Base-by-base conservation (phyloP, 2,797 vertebrate genomes). In the Menidia menidia region DNA sequence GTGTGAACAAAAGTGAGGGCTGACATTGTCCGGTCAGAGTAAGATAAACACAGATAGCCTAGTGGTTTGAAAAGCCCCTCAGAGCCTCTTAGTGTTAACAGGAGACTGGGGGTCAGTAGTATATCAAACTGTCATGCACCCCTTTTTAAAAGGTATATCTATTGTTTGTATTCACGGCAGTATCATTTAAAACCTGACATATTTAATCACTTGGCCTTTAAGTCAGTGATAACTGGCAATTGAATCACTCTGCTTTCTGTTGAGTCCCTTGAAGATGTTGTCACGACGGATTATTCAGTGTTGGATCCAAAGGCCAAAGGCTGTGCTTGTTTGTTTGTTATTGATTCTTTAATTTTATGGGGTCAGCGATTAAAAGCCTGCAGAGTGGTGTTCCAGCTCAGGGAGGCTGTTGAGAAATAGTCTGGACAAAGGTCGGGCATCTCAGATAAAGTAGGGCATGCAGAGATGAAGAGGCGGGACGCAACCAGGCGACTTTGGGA, bases 241-340 rank as follows among this genome's bases (percentile, higher is more conserved):
- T 4, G 32, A 61, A 35, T 52, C 12, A 16, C 6, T 35, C 4
- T 58, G 13, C 54, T 41, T 39, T 18, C 25, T 56, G 18, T 13
- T 25, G 32, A 14, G 41, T 8, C 63, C 11, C 33, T 30, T 71
- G 14, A 39, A 39, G 50, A 4, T 13, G 45, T 35, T 19, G 53
- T 18, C 30, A 9, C 2, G 14, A 45, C 25, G 35, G 42, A 10
- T 57, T 9, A 50, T 43, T 39, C 31, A 48, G 54, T 60, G 41
- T 62, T 71, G 68, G 69, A 77, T 74, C 69, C 71, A 87, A 81
- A 84, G 87, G 58, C 56, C 77, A 80, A 87, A 83, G 68, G 55
- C 32, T 42, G 50, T 18, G 48, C 53, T 58, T 75, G 83, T 84
- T 90, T 75, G 70, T 79, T 71, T 68, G 4, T 68, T 75, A 68